phyloP scores from a whole-genome alignment of 2,113 vertebrate species.

The Oryzias celebensis region DNA sequence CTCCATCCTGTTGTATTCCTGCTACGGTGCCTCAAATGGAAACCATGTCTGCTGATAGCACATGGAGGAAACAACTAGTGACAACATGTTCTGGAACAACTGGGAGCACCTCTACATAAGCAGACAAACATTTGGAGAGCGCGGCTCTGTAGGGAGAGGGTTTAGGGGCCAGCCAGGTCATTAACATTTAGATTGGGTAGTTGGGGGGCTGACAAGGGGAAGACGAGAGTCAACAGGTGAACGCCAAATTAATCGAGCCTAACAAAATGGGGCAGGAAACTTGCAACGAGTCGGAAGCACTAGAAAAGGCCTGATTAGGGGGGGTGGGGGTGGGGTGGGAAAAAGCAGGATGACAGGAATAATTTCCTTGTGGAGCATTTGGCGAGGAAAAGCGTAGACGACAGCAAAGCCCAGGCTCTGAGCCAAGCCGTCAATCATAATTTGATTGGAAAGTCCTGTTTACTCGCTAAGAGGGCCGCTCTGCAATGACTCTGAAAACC shows the following conservation, averaged over 20 bases:
- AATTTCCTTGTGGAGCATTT: conserved; percentile 44
- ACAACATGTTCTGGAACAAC: conserved; percentile 22
- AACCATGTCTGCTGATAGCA: conserved; percentile 19
- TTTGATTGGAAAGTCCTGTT: conserved; percentile 47
- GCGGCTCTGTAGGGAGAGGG: not conserved
- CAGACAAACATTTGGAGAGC: conserved; percentile 10
- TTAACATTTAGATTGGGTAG: conserved; percentile 73
- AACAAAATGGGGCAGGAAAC: conserved; percentile 47
- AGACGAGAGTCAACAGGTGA: conserved; percentile 61
- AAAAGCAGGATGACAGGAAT: conserved; percentile 32
- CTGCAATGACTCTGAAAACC: conserved; percentile 42
- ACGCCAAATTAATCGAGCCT: conserved; percentile 28
- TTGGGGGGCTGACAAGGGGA: not conserved
- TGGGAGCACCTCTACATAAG: conserved; percentile 21
- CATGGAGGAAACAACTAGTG: conserved; percentile 23
- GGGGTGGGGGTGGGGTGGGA: conserved; percentile 6
- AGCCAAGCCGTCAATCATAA: conserved; percentile 45
- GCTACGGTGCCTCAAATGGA: conserved; percentile 4
- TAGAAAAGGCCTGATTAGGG: conserved; percentile 37
- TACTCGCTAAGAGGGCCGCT: conserved; percentile 30
- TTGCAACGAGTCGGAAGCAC: conserved; percentile 25
- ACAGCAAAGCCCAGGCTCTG: conserved; percentile 41
- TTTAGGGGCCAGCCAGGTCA: conserved; percentile 33
- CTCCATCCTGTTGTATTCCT: conserved; percentile 5
- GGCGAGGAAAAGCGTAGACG: conserved; percentile 41